These are phyloP conservation scores for Aepyceros melampus DNA, from an alignment of 2,113 vertebrate species.

Conservation along the genomic window DNA sequence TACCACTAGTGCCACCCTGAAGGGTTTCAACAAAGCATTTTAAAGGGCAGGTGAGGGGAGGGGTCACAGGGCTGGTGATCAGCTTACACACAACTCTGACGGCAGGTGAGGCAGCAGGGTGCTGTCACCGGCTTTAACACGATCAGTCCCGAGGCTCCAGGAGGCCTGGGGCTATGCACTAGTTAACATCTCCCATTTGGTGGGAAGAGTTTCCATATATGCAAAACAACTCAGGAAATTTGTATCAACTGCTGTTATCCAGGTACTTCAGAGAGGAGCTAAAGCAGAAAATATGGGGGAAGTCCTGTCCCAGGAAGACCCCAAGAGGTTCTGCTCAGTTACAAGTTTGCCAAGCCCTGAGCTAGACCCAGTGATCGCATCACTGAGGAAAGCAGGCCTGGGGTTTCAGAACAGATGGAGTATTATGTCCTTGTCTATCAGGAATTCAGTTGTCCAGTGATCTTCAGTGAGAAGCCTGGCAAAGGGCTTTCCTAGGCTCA, in stretches of 20 bases:
- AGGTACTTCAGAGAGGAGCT: background rate
- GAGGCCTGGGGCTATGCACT: background rate
- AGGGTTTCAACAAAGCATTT: background rate
- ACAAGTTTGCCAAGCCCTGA: background rate
- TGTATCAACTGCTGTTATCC: background rate
- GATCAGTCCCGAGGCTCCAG: background rate
- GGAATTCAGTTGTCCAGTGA: background rate
- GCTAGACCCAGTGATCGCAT: background rate
- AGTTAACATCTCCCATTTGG: background rate
- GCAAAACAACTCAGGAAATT: background rate
- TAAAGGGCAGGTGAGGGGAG: background rate
- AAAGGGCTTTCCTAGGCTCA: background rate
- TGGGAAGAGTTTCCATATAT: background rate
- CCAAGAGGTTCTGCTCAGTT: background rate
- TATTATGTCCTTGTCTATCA: background rate
- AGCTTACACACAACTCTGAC: background rate
- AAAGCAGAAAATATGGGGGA: background rate
- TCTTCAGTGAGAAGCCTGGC: background rate
- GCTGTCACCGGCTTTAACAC: background rate
- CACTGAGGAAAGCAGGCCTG: background rate
- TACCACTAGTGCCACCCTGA: background rate
- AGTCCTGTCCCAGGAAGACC: background rate
- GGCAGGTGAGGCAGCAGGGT: background rate
- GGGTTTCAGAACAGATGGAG: background rate
- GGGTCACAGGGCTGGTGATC: background rate